These are phyloP conservation scores for Hanleya hanleyi DNA, from an alignment of 2,888 invertebrate genomes.

Conservation along the genomic window DNA sequence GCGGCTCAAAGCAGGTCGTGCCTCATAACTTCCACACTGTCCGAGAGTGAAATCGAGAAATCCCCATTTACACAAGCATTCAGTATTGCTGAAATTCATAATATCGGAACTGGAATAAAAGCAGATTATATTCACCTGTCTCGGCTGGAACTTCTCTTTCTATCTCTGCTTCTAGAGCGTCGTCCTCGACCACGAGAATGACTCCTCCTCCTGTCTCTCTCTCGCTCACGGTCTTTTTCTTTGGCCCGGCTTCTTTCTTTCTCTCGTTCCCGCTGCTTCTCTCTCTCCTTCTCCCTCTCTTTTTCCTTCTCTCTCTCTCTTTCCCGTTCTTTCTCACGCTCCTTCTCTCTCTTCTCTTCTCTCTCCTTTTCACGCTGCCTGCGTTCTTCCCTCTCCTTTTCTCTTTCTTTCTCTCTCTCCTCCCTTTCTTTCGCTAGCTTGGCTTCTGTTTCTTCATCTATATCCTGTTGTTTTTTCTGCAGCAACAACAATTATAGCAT, in stretches of 20 bases:
- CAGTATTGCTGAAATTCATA: no score
- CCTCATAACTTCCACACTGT: no score
- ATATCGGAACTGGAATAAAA: no score
- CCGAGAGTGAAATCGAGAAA: no score
- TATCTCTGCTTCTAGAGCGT: constrained; percentile 20
- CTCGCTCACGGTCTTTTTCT: background rate
- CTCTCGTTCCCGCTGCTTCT: constrained; percentile 13
- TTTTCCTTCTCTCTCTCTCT: constrained; percentile 33
- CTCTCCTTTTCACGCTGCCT: constrained; percentile 40
- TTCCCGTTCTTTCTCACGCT: constrained; percentile 23
- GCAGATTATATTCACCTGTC: constrained; percentile 46
- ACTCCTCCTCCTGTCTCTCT: constrained; percentile 39
- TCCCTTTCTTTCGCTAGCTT: constrained; percentile 66
- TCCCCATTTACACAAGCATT: no score
- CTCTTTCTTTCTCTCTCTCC: constrained; percentile 76
- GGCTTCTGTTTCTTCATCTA: constrained; percentile 48
- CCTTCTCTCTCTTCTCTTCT: constrained; percentile 34
- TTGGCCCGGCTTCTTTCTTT: constrained; percentile 39
- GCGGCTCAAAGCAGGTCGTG: no score
- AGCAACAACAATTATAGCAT: constrained; percentile 18
- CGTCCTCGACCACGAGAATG: constrained; percentile 41
- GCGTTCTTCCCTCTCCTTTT: constrained; percentile 75
- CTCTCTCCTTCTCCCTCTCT: background rate
- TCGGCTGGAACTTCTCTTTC: constrained; percentile 43
- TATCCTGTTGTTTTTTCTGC: constrained; percentile 50